Evolutionary conservation across 1,140 invertebrate genomes (phyloP), one percentile per base, ranked within the genome.

Genomic region (Zelostemma sp.): DNA sequence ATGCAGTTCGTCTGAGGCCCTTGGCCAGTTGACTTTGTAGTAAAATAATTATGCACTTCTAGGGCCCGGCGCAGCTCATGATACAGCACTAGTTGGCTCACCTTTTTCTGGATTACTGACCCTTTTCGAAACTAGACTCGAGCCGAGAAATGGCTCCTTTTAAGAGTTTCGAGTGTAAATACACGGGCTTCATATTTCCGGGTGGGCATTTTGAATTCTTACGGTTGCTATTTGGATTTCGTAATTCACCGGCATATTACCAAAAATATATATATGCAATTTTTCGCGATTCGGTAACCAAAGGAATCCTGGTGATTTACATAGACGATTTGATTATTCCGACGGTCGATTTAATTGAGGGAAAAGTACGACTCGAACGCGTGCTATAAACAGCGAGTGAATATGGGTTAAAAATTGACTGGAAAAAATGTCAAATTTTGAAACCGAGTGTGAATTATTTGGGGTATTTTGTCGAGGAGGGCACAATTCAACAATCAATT

Each of bases 341-440:
- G 3, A 41, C 58, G 5, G 11, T 11, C 11, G 21, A 25, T 25
- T 4, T 25, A n/a, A n/a, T 0, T 0, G 2, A 21, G 33, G 16
- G 48, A 35, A 17, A 35, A 17, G 35, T 28, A 54, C 1, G 43
- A 41, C 11, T 5, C 55, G 15, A 19, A 17, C 2, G 6, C 17
- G 59, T 62, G 18, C n/a, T 62, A 1, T 3, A 35, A 12, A 14
- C 18, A 16, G 51, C 51, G 8, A 55, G 51, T 14, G 21, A 28
- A 19, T 50, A 43, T 0, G 59, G 59, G 0, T 14, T 62, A 15
- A 9, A 18, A 21, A 69, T 85, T 0, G 81, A 81, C 18, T 74
- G 76, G 75, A 78, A 81, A 47, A 85, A 86, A 60, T 76, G 75
- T 33, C 46, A 75, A 11, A 67, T 85, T 57, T 28, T 84, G n/a